Evolutionary conservation across 2,113 vertebrate genomes (phyloP).

Genomic region (Isichthys henryi): DNA sequence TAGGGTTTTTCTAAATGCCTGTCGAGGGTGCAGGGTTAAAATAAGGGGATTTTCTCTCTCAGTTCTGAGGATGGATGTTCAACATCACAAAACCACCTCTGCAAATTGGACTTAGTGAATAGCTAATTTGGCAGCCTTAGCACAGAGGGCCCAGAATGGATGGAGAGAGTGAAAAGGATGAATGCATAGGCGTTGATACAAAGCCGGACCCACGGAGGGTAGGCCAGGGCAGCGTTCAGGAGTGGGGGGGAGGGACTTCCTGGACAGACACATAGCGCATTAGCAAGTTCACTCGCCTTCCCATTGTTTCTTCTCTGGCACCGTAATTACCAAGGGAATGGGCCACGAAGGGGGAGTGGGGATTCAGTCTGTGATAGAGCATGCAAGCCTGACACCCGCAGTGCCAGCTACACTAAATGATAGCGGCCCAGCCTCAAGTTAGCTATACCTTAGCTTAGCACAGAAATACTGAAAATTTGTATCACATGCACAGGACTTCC

Average conservation of each 20-base stretch:
- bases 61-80: constrained; percentile 29
- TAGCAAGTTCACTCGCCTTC: not conserved
- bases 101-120: constrained; percentile 31
- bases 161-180: constrained; percentile 23
- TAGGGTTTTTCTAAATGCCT: constrained; percentile 5
- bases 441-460: not conserved
- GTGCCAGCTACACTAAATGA: not conserved
- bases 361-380: not conserved
- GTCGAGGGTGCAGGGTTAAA: constrained; percentile 15
- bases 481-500: not conserved
- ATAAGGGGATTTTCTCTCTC: constrained; percentile 23
- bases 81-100: constrained; percentile 26
- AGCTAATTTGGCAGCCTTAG: constrained; percentile 22
- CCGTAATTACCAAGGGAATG: constrained; percentile 7
- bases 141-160: constrained; percentile 44
- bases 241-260: not conserved
- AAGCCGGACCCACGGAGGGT: constrained; percentile 10
- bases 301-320: constrained; percentile 15
- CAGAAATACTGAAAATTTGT: not conserved
- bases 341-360: not conserved
- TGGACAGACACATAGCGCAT: not conserved
- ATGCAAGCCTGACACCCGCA: not conserved
- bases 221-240: not conserved
- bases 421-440: not conserved
- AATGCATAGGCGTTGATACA: constrained; percentile 23